phyloP scores from a whole-genome alignment of 2,797 vertebrate genomes.

The Peromyscus aztecus region DNA sequence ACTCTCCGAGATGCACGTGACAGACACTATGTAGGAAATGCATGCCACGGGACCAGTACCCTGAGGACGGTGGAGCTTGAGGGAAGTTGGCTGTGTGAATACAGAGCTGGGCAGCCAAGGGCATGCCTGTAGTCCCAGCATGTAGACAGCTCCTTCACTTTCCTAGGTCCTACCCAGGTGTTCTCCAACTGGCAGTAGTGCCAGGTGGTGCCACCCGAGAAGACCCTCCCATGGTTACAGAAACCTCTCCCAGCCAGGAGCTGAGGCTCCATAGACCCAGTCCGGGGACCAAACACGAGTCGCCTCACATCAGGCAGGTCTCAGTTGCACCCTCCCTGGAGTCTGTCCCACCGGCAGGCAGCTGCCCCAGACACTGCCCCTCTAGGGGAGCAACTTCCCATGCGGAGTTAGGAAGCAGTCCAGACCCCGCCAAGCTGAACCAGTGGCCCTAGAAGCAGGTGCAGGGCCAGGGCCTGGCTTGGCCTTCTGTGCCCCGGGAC shows the following conservation, averaged over 20 bases:
- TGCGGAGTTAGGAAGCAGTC: neutral
- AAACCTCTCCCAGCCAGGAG: neutral
- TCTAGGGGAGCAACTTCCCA: neutral
- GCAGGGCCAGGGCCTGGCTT: neutral
- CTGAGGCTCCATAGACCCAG: neutral
- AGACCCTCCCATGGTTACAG: accelerated
- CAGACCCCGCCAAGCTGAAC: neutral
- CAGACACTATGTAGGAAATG: neutral
- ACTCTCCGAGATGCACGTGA: neutral
- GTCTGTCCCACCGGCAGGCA: neutral
- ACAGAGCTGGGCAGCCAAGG: neutral
- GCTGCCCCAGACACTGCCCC: neutral
- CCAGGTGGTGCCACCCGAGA: neutral
- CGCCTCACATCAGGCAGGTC: neutral
- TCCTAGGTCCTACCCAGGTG: neutral
- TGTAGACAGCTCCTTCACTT: neutral
- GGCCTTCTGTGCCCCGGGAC: neutral
- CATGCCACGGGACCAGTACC: too few species aligned
- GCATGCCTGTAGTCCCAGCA: too few species aligned
- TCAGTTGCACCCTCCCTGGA: neutral
- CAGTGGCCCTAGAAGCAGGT: neutral
- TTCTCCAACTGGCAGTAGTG: neutral
- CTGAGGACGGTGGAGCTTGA: too few species aligned
- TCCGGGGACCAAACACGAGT: too few species aligned
- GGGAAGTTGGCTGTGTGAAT: neutral